phyloP scores from a whole-genome alignment of 2,888 invertebrate species.

The Apamea epomidion region DNA sequence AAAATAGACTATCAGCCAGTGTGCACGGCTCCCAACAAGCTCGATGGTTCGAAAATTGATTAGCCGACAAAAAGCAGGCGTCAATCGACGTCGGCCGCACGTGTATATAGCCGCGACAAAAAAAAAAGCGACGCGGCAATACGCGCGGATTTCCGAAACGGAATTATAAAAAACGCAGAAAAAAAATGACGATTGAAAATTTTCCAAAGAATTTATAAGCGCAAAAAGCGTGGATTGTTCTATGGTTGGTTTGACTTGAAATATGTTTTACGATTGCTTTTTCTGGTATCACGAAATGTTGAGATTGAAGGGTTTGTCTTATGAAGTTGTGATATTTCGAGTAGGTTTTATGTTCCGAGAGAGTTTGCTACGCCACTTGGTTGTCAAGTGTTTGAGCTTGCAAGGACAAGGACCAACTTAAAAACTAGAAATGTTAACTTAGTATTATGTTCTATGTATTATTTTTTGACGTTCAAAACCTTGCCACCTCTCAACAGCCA shows the following conservation, averaged over 20 bases:
- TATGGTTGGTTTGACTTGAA: constrained; percentile 57
- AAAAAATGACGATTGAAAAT: constrained; percentile 61
- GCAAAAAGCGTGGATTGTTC: constrained; percentile 65
- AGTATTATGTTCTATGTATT: neutral
- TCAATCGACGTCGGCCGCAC: constrained; percentile 74
- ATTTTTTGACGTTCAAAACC: neutral
- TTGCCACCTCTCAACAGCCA: neutral
- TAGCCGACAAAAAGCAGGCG: constrained; percentile 76
- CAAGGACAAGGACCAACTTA: neutral
- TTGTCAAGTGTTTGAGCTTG: constrained; percentile 4
- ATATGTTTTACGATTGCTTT: constrained; percentile 54
- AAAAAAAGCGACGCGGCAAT: constrained; percentile 63
- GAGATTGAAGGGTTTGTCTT: neutral
- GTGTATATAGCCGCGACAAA: constrained; percentile 73
- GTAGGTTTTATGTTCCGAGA: constrained; percentile 4
- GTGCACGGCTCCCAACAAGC: constrained; percentile 62
- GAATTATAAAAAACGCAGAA: constrained; percentile 66
- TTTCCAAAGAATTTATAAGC: constrained; percentile 62
- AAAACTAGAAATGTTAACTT: neutral
- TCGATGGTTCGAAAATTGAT: constrained; percentile 74
- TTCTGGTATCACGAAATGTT: constrained; percentile 33
- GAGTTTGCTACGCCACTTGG: neutral
- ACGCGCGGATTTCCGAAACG: constrained; percentile 69
- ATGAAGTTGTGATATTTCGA: constrained; percentile 8
- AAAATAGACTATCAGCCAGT: constrained; percentile 62